Evolutionary conservation across 2,113 vertebrate species (phyloP), one percentile per base, ranked within the genome.

Genomic region (Peromyscus maniculatus): DNA sequence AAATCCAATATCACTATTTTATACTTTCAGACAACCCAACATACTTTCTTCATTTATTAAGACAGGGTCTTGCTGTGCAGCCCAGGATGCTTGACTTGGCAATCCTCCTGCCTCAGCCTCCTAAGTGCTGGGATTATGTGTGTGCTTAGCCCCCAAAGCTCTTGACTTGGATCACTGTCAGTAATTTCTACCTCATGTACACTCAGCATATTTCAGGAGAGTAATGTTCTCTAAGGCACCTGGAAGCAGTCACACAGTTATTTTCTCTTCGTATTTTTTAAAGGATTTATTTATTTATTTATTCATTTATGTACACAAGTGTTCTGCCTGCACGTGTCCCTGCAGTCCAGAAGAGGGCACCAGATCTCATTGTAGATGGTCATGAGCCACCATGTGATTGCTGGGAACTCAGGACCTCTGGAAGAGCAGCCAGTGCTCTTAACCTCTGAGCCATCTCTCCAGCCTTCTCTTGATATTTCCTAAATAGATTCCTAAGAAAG

Each of bases 401-500:
- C 52, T 52, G 52, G 52, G 52, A 52, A 52, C 52, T 52, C 52
- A 52, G 52, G 9, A 10, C 9, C 9, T 52, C 52, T 52, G 52
- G 52, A 52, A 52, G 52, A 52, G 52, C 52, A 52, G 52, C 52
- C 52, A 52, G 52, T 52, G 52, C 52, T 52, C 52, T 52, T 52
- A 52, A 52, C 52, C 52, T 52, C 52, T 52, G 52, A 52, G 52
- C 52, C 52, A 52, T 52, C 52, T 52, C 52, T 52, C 7, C 52
- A 52, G 52, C 52, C 26, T 28, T 66, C 64, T 46, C 28, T 8
- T 89, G 33, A 19, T 66, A 36, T 74, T 75, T 74, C 91, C 69
- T 91, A 90, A 92, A 80, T 22, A 69, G 31, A 64, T 66, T 95
- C 89, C 75, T 91, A 46, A 91, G 88, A 87, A 95, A 90, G 66